phyloP scores from a whole-genome alignment of 2,113 vertebrate genomes.

The Ardeotis arabs region DNA sequence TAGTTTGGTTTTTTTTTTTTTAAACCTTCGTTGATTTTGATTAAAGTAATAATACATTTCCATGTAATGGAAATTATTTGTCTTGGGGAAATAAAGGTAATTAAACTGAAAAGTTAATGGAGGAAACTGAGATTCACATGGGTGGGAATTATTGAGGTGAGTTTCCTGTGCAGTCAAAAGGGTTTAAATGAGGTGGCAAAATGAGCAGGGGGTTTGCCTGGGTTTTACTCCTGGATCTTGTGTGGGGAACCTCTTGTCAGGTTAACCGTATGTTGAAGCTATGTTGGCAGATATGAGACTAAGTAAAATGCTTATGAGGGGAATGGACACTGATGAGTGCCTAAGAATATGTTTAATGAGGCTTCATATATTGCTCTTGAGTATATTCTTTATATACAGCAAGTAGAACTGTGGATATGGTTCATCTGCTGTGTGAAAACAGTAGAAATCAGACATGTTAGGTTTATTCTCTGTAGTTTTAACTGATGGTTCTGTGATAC shows the following conservation, averaged over 20 bases:
- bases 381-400: not conserved
- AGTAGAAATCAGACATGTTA: not conserved
- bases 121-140: not conserved
- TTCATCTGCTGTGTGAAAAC: not conserved
- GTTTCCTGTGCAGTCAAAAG: not conserved
- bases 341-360: not conserved
- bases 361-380: not conserved
- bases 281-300: not conserved
- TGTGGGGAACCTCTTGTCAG: fast-evolving
- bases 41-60: not conserved
- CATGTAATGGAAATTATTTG: not conserved
- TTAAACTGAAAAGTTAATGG: not conserved
- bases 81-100: not conserved
- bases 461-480: not conserved
- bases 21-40: not conserved
- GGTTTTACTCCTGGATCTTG: not conserved
- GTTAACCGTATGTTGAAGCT: not conserved
- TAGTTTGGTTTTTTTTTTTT: not conserved
- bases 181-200: not conserved
- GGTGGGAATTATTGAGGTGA: not conserved
- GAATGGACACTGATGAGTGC: not conserved
- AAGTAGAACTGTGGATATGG: not conserved
- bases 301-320: not conserved
- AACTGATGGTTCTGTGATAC: not conserved
- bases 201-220: not conserved